Conservation (phyloP, 2,888 invertebrate species). For the Oxytorus armatus region DNA sequence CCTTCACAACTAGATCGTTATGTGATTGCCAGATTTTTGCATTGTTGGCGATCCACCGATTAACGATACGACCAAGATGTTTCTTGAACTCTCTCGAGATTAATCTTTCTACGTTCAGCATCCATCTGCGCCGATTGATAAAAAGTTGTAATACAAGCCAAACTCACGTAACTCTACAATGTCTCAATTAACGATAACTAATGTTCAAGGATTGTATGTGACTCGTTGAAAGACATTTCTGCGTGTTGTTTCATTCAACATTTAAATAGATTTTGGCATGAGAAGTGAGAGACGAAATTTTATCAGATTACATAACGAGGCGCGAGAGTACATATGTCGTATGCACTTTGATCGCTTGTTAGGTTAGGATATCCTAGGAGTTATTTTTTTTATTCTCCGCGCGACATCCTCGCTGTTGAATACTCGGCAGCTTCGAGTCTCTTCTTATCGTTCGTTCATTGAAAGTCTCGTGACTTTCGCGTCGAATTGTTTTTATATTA, state of each 20-base stretch:
- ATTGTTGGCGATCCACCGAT: constrained; percentile 3
- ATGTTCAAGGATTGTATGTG: constrained; percentile 5
- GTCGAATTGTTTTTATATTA: neutral
- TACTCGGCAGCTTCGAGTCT: no score
- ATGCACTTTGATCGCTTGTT: constrained; percentile 55
- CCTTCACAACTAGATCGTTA: constrained; percentile 27
- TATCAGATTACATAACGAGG: constrained; percentile 59
- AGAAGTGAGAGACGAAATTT: constrained; percentile 47
- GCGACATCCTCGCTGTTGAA: neutral
- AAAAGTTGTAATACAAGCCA: constrained; percentile 4
- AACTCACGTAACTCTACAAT: neutral
- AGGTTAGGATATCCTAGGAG: constrained; percentile 47
- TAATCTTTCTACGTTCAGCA: neutral
- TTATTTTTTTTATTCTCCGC: constrained; percentile 18
- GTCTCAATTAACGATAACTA: constrained; percentile 1
- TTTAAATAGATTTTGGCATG: constrained; percentile 68
- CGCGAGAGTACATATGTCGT: constrained; percentile 52
- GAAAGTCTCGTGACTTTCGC: neutral
- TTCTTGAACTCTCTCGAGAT: neutral
- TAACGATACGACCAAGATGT: neutral
- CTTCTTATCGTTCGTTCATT: neutral
- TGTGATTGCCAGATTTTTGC: constrained; percentile 26
- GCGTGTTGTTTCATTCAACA: constrained; percentile 49
- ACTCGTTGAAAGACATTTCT: constrained; percentile 13
- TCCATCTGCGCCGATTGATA: neutral